phyloP scores from a whole-genome alignment of 2,113 vertebrate genomes.

The Tychaedon coryphoeus region DNA sequence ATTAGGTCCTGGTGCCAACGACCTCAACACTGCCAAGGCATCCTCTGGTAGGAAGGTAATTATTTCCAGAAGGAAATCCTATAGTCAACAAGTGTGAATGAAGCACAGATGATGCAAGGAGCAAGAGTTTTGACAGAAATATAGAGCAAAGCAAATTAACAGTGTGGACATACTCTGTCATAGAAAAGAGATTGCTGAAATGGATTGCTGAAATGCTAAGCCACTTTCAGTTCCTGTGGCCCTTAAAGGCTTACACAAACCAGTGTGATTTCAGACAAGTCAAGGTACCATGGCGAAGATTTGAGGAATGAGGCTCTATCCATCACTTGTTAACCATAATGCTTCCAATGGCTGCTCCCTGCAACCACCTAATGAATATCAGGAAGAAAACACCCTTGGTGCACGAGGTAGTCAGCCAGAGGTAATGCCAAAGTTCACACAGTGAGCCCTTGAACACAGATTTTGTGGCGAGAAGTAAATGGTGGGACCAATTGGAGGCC shows the following conservation, averaged over 20 bases:
- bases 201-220: background rate
- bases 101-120: background rate
- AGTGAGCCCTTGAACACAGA: background rate
- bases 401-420: background rate
- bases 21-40: background rate
- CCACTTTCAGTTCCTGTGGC: background rate
- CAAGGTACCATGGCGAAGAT: background rate
- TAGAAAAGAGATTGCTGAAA: background rate
- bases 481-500: background rate
- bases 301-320: background rate
- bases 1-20: rapidly evolving
- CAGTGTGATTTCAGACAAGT: background rate
- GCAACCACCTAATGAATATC: background rate
- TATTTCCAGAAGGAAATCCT: background rate
- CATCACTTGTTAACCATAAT: background rate
- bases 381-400: background rate
- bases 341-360: background rate
- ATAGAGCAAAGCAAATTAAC: background rate
- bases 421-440: background rate
- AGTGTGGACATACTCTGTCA: background rate
- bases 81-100: background rate
- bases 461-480: background rate
- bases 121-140: background rate
- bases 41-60: background rate
- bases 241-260: background rate